phyloP scores from a whole-genome alignment of 2,797 vertebrate genomes.

The Sebastiscus albofasciatus region DNA sequence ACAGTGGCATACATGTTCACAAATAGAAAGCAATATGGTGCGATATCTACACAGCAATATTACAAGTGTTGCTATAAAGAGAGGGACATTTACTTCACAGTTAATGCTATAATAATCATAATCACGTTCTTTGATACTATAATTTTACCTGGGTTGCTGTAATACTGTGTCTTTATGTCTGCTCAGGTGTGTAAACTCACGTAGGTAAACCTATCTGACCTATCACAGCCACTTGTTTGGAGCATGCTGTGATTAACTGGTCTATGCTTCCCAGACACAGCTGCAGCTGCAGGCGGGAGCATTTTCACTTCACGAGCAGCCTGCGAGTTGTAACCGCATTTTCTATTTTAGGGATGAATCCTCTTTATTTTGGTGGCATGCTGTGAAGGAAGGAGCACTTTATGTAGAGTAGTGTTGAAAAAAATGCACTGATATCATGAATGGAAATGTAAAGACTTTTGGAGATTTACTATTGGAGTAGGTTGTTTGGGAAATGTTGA shows the following conservation, averaged over 20 bases:
- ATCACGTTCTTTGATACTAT: background rate
- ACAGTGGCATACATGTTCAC: background rate
- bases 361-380: constrained; percentile 9
- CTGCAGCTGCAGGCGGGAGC: constrained; percentile 25
- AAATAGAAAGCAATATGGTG: background rate
- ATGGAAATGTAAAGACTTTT: background rate
- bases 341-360: constrained; percentile 20
- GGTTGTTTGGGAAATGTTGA: background rate
- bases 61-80: background rate
- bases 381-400: constrained; percentile 8
- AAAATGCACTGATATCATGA: background rate
- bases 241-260: constrained; percentile 44
- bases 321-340: constrained; percentile 25
- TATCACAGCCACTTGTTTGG: constrained; percentile 24
- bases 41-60: background rate
- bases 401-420: background rate
- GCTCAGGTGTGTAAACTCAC: background rate
- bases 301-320: constrained; percentile 22
- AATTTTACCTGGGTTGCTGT: constrained; percentile 12
- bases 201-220: constrained; percentile 19
- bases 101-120: constrained; percentile 20
- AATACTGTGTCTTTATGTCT: constrained; percentile 11
- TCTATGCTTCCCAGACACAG: constrained; percentile 44
- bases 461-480: background rate
- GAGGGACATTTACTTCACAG: background rate